Evolutionary conservation across 2,113 vertebrate species (phyloP), one percentile per base, ranked within the genome.

Genomic region (Girardinichthys multiradiatus): DNA sequence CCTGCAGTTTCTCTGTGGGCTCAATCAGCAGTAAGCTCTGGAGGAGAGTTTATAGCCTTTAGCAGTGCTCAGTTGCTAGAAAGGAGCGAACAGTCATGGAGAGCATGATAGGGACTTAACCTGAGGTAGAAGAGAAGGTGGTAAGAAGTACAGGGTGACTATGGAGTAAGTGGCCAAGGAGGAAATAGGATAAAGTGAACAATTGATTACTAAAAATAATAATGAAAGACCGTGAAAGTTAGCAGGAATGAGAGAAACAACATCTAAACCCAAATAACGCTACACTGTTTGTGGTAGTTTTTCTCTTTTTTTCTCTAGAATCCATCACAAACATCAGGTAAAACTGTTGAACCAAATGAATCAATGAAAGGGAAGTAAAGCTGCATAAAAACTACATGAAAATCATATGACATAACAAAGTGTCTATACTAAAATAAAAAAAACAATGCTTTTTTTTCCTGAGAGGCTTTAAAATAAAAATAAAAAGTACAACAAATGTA

Each of bases 1-100:
- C 59, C 71, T 76, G 68, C 61, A 57, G 15, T 67, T 51, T 92
- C 89, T 68, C 89, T 30, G 21, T 42, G 82, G 80, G 84, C 26
- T 77, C 85, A 89, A 86, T 89, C 85, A 90, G 66, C 4, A 13
- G 57, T 64, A 70, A 80, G 68, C 78, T 60, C 57, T 64, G 62
- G 71, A 87, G 76, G 74, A 87, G 39, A 70, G 72, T 86, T 85
- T 72, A 84, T 67, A 37, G 58, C 77, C 31, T 67, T 72, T 72
- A 76, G 70, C 72, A 45, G 54, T 21, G 12, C 30, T 90, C n/a
- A 57, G 45, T 48, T 57, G 64, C 45, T 65, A 62, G 30, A 21
- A 6, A 30, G 12, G 1, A 17, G 64, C 59, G 17, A 28, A 71
- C 31, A 64, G 64, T 26, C 24, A 62, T 9, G 64, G 64, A 70